Conservation (phyloP, 1,140 invertebrate species). For the Pseudomyrmex flavicornis region DNA sequence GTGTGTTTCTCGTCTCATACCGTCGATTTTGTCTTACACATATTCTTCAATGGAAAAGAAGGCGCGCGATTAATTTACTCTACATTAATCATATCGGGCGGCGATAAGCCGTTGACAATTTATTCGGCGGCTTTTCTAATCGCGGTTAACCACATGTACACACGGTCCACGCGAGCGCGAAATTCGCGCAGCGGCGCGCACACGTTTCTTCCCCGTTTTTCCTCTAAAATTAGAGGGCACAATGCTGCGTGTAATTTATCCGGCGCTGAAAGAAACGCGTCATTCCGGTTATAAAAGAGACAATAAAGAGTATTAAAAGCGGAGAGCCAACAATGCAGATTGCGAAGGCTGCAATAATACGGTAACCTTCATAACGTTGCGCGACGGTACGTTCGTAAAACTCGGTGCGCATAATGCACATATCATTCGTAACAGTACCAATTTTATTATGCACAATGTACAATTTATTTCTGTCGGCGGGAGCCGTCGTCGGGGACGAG, state of each 20-base stretch:
- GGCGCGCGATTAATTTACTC: conserved; percentile 3
- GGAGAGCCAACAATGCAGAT: conserved; percentile 75
- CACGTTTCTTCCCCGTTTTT: conserved; percentile 50
- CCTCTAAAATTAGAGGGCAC: conserved; percentile 73
- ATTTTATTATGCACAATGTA: conserved; percentile 72
- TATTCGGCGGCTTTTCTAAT: conserved; percentile 17
- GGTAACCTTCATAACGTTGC: conserved; percentile 74
- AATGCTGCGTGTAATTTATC: conserved; percentile 76
- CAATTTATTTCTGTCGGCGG: conserved; percentile 65
- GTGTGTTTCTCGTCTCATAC: not conserved
- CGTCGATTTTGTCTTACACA: not conserved
- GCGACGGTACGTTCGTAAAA: conserved; percentile 70
- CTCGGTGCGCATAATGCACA: conserved; percentile 68
- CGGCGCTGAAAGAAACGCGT: conserved; percentile 75
- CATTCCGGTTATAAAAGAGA: conserved; percentile 76
- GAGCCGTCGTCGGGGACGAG: not conserved
- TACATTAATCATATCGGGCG: not conserved
- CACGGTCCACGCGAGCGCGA: conserved; percentile 26
- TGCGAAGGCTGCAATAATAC: conserved; percentile 77
- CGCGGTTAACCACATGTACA: not conserved
- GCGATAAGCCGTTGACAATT: conserved; percentile 26
- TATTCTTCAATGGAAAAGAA: conserved; percentile 9
- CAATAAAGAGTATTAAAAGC: conserved; percentile 77
- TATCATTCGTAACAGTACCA: conserved; percentile 74
- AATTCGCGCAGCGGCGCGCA: conserved; percentile 45